Conservation (phyloP, 2,113 vertebrate species). For the Callopanchax toddi region DNA sequence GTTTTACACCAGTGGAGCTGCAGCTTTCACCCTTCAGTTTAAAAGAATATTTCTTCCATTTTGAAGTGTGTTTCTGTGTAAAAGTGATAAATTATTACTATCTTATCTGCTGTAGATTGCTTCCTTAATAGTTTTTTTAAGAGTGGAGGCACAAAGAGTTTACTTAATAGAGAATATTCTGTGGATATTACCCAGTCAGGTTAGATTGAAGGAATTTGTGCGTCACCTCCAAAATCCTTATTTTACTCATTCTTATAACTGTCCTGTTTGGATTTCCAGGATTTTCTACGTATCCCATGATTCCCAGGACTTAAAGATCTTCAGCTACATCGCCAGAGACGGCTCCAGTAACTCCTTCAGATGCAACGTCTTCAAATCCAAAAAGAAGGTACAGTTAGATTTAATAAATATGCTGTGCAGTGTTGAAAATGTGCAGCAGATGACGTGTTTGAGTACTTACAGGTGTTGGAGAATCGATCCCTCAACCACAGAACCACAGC, state of each 20-base stretch:
- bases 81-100: too few relatives aligned
- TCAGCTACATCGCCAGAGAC: slow-evolving; percentile 87
- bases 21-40: not conserved
- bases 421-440: not conserved
- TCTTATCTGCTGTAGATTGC: too few relatives aligned
- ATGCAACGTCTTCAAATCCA: slow-evolving; percentile 89
- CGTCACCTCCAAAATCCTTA: too few relatives aligned
- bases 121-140: too few relatives aligned
- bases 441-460: too few relatives aligned
- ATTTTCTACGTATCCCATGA: slow-evolving; percentile 89
- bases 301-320: slow-evolving; percentile 88
- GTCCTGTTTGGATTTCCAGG: slow-evolving; percentile 63
- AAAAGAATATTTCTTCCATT: too few relatives aligned
- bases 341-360: slow-evolving; percentile 85
- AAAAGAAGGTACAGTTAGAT: slow-evolving; percentile 83
- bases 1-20: slow-evolving; percentile 13
- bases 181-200: too few relatives aligned
- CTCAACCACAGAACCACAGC: not conserved
- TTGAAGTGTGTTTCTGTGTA: too few relatives aligned
- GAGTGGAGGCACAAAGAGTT: too few relatives aligned
- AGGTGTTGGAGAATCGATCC: too few relatives aligned
- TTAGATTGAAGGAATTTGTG: too few relatives aligned
- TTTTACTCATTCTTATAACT: not conserved
- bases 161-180: too few relatives aligned
- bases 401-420: not conserved